Conservation (phyloP, 2,888 invertebrate species). For the Latrodectus elegans region DNA sequence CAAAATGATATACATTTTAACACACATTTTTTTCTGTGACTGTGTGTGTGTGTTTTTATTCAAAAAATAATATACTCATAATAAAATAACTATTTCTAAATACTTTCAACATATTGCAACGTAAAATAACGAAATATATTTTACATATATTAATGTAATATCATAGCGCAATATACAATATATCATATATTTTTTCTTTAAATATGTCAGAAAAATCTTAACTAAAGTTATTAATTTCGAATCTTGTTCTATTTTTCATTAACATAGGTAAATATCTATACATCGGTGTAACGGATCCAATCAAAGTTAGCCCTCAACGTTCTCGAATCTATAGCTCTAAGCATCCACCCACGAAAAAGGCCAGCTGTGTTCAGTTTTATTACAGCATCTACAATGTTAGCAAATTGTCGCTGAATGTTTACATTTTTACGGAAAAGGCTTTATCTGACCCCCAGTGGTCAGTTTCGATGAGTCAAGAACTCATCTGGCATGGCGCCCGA, state of each 20-base stretch:
- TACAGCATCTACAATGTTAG: conserved; percentile 65
- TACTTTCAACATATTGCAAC: too few species aligned
- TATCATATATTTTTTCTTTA: background rate
- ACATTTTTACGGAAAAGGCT: conserved; percentile 40
- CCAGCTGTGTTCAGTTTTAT: conserved; percentile 65
- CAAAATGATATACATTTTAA: too few species aligned
- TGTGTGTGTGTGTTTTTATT: too few species aligned
- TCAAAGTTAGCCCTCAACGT: conserved; percentile 5
- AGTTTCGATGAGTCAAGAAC: conserved; percentile 35
- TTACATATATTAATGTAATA: too few species aligned
- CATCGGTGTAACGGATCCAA: conserved; percentile 36
- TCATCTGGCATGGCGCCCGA: conserved; percentile 66
- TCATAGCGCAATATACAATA: too few species aligned
- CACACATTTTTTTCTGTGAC: too few species aligned
- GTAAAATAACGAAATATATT: too few species aligned
- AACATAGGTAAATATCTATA: conserved; percentile 47
- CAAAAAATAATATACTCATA: too few species aligned
- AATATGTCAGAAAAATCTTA: background rate
- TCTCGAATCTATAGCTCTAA: conserved; percentile 51
- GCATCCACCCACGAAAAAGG: background rate
- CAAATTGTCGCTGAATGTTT: conserved; percentile 40
- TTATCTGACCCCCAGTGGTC: conserved; percentile 62
- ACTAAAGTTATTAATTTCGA: background rate
- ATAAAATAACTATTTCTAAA: too few species aligned
- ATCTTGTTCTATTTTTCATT: background rate